phyloP scores from a whole-genome alignment of 1,140 invertebrate genomes.

The Mesaphorura yosii region DNA sequence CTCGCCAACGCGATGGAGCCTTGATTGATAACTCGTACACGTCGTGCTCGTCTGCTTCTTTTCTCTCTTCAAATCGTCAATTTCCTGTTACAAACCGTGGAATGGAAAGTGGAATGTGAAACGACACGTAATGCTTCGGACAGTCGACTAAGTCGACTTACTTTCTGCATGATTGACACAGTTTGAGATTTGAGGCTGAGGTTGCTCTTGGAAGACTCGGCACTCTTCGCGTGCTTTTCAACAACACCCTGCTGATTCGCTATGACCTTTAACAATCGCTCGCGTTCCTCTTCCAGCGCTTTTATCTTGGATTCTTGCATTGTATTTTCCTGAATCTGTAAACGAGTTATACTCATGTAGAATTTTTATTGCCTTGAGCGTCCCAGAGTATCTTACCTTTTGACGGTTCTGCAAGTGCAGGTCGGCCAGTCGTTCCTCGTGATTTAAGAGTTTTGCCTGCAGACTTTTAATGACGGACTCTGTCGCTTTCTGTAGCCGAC shows the following conservation, averaged over 20 bases:
- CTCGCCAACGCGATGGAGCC: conserved; percentile 19
- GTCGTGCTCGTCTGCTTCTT: conserved; percentile 9
- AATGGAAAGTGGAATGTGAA: conserved; percentile 2
- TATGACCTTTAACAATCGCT: conserved; percentile 18
- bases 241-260: conserved; percentile 13
- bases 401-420: conserved; percentile 26
- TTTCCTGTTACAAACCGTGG: conserved; percentile 17
- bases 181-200: conserved; percentile 17
- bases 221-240: conserved; percentile 17
- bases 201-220: conserved; percentile 17
- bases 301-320: conserved; percentile 26
- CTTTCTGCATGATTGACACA: conserved; percentile 17
- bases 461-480: conserved; percentile 29
- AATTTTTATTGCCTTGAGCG: not conserved
- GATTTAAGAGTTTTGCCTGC: conserved; percentile 24
- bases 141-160: not conserved
- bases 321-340: conserved; percentile 30
- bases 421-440: conserved; percentile 25
- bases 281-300: conserved; percentile 26
- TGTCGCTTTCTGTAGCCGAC: conserved; percentile 24
- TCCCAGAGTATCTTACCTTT: conserved; percentile 10
- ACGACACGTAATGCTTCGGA: not conserved
- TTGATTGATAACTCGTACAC: conserved; percentile 18
- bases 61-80: conserved; percentile 22
- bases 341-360: not conserved